phyloP scores from a whole-genome alignment of 92 coral and sea anemone species.

The Isaurus tuberculatus region DNA sequence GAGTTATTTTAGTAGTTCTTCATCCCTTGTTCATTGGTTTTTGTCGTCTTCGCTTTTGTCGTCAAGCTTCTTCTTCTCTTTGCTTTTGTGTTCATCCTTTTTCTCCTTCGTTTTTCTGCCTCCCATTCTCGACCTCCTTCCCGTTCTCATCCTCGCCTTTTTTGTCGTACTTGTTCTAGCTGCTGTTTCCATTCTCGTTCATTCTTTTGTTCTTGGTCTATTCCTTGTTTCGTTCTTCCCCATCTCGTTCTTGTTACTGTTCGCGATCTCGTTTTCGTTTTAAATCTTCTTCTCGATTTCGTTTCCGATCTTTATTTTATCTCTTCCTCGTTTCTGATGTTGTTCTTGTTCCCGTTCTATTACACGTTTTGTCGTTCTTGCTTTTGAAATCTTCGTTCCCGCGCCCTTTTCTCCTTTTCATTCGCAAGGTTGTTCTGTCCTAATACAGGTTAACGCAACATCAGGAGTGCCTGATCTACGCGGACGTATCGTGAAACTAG shows the following conservation, averaged over 20 bases:
- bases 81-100: not conserved
- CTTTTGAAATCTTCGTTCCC: too few relatives aligned
- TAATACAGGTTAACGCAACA: constrained; percentile 16
- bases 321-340: not conserved
- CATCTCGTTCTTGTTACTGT: not conserved
- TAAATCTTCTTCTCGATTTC: not conserved
- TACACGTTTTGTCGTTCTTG: not conserved
- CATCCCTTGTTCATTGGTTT: not conserved
- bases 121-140: not conserved
- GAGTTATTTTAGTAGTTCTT: too few relatives aligned
- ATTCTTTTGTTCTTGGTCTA: not conserved
- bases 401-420: not conserved
- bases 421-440: not conserved
- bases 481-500: constrained; percentile 22
- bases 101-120: not conserved
- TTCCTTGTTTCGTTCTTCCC: not conserved
- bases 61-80: not conserved
- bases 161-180: not conserved
- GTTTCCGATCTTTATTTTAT: not conserved
- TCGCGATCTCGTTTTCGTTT: not conserved
- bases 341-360: not conserved
- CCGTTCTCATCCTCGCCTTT: not conserved
- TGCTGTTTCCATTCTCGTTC: not conserved
- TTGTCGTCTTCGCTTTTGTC: not conserved
- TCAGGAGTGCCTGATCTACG: constrained; percentile 9